phyloP scores from a whole-genome alignment of 2,113 vertebrate species.

The Chloropsis cyanopogon region DNA sequence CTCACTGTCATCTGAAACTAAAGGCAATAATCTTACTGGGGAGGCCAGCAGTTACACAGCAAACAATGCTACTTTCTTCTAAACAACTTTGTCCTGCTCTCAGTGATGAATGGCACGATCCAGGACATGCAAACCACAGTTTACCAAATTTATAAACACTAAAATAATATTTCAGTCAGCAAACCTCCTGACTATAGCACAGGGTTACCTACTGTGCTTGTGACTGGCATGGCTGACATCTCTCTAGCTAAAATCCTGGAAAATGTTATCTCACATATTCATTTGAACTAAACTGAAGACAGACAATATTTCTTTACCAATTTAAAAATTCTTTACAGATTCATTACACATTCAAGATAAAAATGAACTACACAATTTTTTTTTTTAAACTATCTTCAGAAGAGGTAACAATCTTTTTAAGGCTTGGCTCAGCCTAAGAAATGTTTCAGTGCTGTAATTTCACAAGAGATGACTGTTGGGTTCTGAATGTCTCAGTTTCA shows the following conservation, averaged over 20 bases:
- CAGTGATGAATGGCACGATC: not conserved
- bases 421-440: not conserved
- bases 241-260: not conserved
- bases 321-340: not conserved
- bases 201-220: not conserved
- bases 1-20: slow-evolving; percentile 96
- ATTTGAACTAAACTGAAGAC: not conserved
- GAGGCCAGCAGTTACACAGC: not conserved
- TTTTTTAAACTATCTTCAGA: not conserved
- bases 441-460: not conserved
- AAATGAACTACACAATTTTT: not conserved
- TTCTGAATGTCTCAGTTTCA: not conserved
- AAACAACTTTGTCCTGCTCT: not conserved
- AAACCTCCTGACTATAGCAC: not conserved
- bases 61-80: not conserved
- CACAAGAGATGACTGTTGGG: not conserved
- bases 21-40: not conserved
- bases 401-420: not conserved
- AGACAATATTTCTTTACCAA: not conserved
- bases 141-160: not conserved
- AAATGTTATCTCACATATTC: not conserved
- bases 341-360: not conserved
- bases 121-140: not conserved
- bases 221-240: not conserved
- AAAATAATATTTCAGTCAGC: not conserved